Base-by-base conservation (phyloP, 2,113 vertebrate genomes). In the Catagonus wagneri region DNA sequence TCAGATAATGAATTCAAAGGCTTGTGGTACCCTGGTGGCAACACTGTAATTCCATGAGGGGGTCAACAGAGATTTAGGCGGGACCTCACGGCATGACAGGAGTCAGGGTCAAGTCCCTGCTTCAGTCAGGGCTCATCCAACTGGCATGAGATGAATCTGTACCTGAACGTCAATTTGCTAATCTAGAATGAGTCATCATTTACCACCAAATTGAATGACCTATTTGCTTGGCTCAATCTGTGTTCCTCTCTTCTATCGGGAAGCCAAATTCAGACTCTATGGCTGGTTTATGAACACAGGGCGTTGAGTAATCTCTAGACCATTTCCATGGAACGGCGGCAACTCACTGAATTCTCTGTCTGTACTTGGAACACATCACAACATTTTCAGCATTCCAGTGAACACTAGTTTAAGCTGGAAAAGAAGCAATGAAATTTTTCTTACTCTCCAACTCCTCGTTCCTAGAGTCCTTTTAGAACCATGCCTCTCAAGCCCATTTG, bases 191-290 rank as follows among this genome's bases (percentile, higher is more conserved):
- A 83, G 36, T 83, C 34, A 39, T 69, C 68, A 85, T 76, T 89
- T 95, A 36, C 34, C 56, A 27, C 65, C 15, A 91, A 74, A 66
- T 7, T 27, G 89, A 86, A 66, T 36, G 34, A 71, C 29, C 7
- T 22, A 56, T 89, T 83, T 96, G 22, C 36, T 80, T 74, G 52
- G 8, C 10, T 87, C 15, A 6, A 63, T 83, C 65, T 44, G 3
- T 29, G 36, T 83, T 83, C 56, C 74, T 54, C 83, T 87, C 54
- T 90, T 89, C 65, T 72, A 84, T 50, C 16, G 52, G 52, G 58
- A 89, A 96, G 44, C 54, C 65, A 68, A 79, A 80, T 71, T 68
- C 93, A 74, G 86, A 66, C 44, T 71, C 54, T 52, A 8, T 58
- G 61, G n/a, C 88, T 74, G 39, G 34, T 16, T n/a, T 78, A 22